Evolutionary conservation across 2,888 invertebrate species (phyloP), one percentile per base, ranked within the genome.

Genomic region (Epicampocera succincta): DNA sequence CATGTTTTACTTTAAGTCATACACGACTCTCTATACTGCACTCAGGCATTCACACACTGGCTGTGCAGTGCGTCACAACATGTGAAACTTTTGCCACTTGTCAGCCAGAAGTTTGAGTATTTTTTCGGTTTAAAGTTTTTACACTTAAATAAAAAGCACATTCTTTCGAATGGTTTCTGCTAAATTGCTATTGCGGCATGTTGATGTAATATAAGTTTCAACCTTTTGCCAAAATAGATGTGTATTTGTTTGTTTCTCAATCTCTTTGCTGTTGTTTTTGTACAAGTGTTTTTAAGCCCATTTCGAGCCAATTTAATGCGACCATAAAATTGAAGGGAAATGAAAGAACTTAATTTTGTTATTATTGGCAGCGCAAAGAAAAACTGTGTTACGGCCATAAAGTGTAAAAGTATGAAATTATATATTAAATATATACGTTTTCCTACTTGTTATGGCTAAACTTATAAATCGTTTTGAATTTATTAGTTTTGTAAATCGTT

Each of bases 121-220:
- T 63, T 65, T 65, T 68, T 71, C 21, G 33, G 17, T 65, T 71
- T 69, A 38, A 19, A 50, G 40, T 58, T 65, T 58, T 58, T 65
- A 42, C 58, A 66, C 42, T 42, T 46, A 4, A 33, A 73, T 19
- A 68, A 54, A 68, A 29, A 54, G 42, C 11, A 25, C 12, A 12
- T 38, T 50, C 12, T 61, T 13, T 44, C 25, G 8, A 60, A 12
- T 44, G 63, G 42, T 46, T 12, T 65, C 65, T 60, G 8, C 50
- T 52, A 72, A 78, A 78, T 60, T 72, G 65, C 72, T 52, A 73
- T 72, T 78, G 78, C 78, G 72, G 72, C 78, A 66, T 78, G 65
- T 63, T 71, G 54, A 46, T 76, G 40, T 63, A 56, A 77, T 77
- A 63, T 63, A 63, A 63, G 63, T 63, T 77, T 77, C 56, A 77